Base-by-base conservation (phyloP, 1,140 invertebrate species). In the Habropoda laboriosa region DNA sequence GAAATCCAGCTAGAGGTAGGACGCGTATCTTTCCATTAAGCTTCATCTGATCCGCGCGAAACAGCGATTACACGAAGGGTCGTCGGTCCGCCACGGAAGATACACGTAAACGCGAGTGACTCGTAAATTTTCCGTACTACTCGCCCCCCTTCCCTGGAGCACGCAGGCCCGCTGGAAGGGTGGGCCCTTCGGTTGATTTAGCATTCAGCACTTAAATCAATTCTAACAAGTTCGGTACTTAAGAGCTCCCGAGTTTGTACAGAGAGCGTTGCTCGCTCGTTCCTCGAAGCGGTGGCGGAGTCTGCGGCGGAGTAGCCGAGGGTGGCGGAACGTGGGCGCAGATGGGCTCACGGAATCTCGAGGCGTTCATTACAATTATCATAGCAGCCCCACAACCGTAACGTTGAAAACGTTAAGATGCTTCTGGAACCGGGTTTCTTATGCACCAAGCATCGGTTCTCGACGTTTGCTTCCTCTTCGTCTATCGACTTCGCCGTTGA, bases 141-240 rank as follows among this genome's bases (percentile, higher is more conserved):
- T 49, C 71, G 49, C 57, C 45, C 60, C 40, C 18, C 30, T 12
- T 2, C 30, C 16, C 55, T 32, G 35, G 3, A 21, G n/a, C 18
- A 10, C 27, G 8, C 42, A 30, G 49, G 32, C 49, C 60, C 32
- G 55, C 60, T 63, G 70, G 84, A 79, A 79, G 83, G 83, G 73
- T 86, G 77, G 83, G 79, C 63, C 84, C 84, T 90, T 91, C 83
- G 89, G 89, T 92, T 92, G 91, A 93, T 93, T 93, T 93, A 93
- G 90, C 90, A 93, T 93, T 93, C 92, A 92, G 91, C 91, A 90
- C 90, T 92, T 93, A 92, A 93, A 93, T 93, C 92, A 93, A 93
- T 92, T 92, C 91, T 89, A 89, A 92, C 92, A 92, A 93, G 91
- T 93, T 93, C 89, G 88, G 91, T 92, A 91, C 91, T 92, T 92